Base-by-base conservation (phyloP, 1,140 invertebrate species). In the Vanessa atalanta region DNA sequence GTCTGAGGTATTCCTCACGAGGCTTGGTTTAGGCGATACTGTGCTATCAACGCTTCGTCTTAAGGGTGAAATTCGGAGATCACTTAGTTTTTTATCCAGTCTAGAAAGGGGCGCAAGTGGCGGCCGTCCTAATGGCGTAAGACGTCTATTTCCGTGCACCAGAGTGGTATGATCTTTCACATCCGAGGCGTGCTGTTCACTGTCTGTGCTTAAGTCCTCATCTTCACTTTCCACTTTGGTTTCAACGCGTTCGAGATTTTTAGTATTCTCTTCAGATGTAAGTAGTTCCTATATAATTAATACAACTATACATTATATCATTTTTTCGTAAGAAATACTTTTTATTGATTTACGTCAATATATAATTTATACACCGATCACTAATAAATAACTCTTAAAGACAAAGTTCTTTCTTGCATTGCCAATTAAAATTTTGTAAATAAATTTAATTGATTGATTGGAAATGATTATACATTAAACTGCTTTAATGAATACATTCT, bases 191-290 rank as follows among this genome's bases (percentile, higher is more conserved):
- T 92, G 88, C 31, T 92, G 88, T 55, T 92, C 93, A 69, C 88
- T 93, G 72, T 93, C 92, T 1, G 91, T 91, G 12, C 86, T 89
- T 3, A 93, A 82, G 51, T 93, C 91, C 63, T 92, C 90, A 76
- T 93, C 87, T 64, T 88, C 89, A 63, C 86, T 91, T 73, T 93
- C 90, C n/a, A 88, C 88, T 83, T 92, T 92, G 8, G 89, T 91
- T 84, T 93, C 91, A 9, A 88, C 85, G 0, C 87, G 82, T 76
- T 89, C 86, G 2, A 93, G 82, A 48, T 91, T 81, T 80, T 92
- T 93, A 0, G 91, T 90, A 72, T 91, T 88, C 63, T 93, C 92
- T 80, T 93, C 93, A 0, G 84, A 93, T 63, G 93, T 93, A 26
- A 88, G 81, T 20, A 93, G 82, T 79, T 93, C 93, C 93, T 93